Base-by-base conservation (phyloP, 2,888 invertebrate species). In the Caenorhabditis angaria region DNA sequence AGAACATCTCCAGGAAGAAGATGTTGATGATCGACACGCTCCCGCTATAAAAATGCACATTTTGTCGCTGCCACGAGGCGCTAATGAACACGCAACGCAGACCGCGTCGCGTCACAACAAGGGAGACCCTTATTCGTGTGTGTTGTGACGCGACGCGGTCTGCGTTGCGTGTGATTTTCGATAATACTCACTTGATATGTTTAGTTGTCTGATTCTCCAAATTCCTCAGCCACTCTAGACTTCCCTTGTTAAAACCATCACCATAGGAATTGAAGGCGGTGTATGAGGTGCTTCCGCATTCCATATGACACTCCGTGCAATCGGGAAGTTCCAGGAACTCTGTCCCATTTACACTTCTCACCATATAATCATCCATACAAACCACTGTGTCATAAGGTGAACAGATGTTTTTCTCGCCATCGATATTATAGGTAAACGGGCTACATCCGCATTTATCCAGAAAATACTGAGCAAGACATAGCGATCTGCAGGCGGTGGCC, bases 1-100 rank as follows among this genome's bases (percentile, higher is more conserved):
- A 84, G 59, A 78, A 64, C 78, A 85, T 81, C 53, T 85, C 85
- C 10, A 84, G 74, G 66, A 80, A 85, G 74, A 81, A 85, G n/a
- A 85, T 78, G 68, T 83, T 81, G 41, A 84, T 78, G 14, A 80
- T 77, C 14, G 82, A 78, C 54, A 82, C 78, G 48, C 82, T 82
- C 32, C 72, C 61, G 18, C 76, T 80, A 60, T 0, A 63, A 56
- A 56, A 12, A 41, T 32, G n/a, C n/a, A n/a, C n/a, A n/a, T n/a
- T n/a, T n/a, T n/a, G n/a, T n/a, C n/a, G n/a, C n/a, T n/a, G n/a
- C n/a, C n/a, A n/a, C n/a, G n/a, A n/a, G n/a, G n/a, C n/a, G n/a
- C n/a, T n/a, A n/a, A n/a, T n/a, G n/a, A n/a, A n/a, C n/a, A n/a
- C n/a, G n/a, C n/a, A n/a, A n/a, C n/a, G n/a, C n/a, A n/a, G n/a